phyloP scores from a whole-genome alignment of 2,888 invertebrate species.

The Pandemis heparana region DNA sequence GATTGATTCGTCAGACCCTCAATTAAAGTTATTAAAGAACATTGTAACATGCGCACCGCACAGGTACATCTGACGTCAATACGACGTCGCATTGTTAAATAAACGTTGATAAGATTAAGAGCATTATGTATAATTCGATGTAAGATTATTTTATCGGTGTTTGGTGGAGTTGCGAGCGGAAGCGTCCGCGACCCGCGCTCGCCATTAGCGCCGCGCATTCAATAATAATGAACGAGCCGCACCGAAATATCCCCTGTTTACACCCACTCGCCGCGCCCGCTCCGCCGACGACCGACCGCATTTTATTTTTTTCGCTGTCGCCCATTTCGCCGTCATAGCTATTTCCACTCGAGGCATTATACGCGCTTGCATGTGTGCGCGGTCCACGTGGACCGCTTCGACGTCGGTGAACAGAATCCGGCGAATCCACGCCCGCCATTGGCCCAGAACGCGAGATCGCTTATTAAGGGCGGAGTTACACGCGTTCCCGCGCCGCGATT shows the following conservation, averaged over 20 bases:
- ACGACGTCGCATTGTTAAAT: constrained; percentile 31
- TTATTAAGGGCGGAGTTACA: constrained; percentile 86
- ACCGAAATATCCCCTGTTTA: constrained; percentile 85
- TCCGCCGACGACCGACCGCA: constrained; percentile 83
- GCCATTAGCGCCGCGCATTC: constrained; percentile 83
- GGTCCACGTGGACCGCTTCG: constrained; percentile 83
- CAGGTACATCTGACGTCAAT: constrained; percentile 17
- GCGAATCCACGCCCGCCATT: constrained; percentile 64
- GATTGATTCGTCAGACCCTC: constrained; percentile 37
- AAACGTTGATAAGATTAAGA: constrained; percentile 39
- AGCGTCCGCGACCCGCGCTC: constrained; percentile 61
- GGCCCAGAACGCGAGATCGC: constrained; percentile 75
- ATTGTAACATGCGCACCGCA: constrained; percentile 19
- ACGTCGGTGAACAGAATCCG: constrained; percentile 77
- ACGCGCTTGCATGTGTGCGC: constrained; percentile 78
- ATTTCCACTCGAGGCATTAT: constrained; percentile 86
- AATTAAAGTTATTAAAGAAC: constrained; percentile 42
- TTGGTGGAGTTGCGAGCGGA: background rate
- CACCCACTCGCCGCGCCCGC: constrained; percentile 79
- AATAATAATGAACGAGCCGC: constrained; percentile 85
- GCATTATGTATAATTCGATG: constrained; percentile 24
- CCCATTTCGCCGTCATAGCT: constrained; percentile 87
- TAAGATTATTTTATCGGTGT: constrained; percentile 29
- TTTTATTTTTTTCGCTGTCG: constrained; percentile 86
- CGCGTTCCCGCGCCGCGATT: constrained; percentile 66